Evolutionary conservation across 2,888 invertebrate genomes (phyloP), one percentile per base, ranked within the genome.

Genomic region (Apeira syringaria): DNA sequence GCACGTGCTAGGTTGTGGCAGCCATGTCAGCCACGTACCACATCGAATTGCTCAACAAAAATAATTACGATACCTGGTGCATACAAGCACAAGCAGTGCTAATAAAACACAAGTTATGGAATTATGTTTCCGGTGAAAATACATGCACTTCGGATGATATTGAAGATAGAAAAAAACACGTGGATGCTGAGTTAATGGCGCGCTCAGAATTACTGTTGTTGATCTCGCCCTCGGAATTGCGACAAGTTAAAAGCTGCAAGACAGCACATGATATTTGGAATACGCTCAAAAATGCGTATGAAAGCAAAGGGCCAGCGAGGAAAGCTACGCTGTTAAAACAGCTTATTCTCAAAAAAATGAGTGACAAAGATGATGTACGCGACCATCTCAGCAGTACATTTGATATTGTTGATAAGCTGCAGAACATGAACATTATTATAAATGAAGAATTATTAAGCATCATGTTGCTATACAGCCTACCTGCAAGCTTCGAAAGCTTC

Each of bases 381-480:
- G 17, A 8, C 2, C 10, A 20, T 13, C 10, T 31, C 1, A 9
- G 10, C 10, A 18, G 6, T 5, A 10, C 20, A 7, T 6, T 31
- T 3, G 36, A 36, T n/a, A 25, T 9, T 5, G 36, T 36, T 1
- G 28, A 36, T 2, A 36, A 20, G 8, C 22, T 36, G 2, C 7
- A 5, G 1, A n/a, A 20, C n/a, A 36, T 36, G 36, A 22, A 36
- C 2, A 28, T 36, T 8, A 9, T 13, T 1, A 2, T 33, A 5
- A 4, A 33, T 15, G 1, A 1, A 2, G 33, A 54, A 8, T 12
- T 50, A n/a, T 24, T 55, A 7, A 41, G 17, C 3, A 52, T 55
- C 1, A 47, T 55, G 31, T 20, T 47, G 2, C 26, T 52, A 7
- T 50, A 53, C 12, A 49, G 49, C 7, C 34, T 48, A 4, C 26